Evolutionary conservation across 2,797 vertebrate genomes (phyloP).

Genomic region (Rousettus madagascariensis): DNA sequence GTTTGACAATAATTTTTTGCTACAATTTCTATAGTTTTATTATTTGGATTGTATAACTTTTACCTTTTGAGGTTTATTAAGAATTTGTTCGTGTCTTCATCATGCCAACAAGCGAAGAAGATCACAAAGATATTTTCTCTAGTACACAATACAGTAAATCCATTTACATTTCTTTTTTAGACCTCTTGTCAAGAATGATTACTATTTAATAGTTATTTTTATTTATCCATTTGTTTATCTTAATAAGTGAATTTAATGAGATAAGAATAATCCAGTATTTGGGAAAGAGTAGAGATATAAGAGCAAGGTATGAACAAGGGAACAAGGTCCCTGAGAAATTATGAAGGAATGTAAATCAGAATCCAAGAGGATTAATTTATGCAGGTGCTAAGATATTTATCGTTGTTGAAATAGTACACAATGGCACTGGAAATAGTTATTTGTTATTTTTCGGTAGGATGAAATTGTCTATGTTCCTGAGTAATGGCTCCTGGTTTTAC

Average conservation of each 20-base stretch:
- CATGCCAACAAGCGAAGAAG: not conserved
- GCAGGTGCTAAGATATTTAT: not conserved
- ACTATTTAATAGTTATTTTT: not conserved
- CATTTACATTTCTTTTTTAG: not conserved
- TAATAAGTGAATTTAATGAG: not conserved
- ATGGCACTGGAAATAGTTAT: not conserved
- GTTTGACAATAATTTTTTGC: not conserved
- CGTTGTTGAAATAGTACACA: not conserved
- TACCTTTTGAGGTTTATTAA: not conserved
- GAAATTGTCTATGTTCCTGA: not conserved
- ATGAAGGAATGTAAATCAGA: not conserved
- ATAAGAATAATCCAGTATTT: not conserved
- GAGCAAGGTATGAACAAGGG: not conserved
- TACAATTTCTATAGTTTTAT: not conserved
- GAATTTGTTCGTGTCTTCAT: not conserved
- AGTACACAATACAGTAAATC: not conserved
- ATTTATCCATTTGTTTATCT: not conserved
- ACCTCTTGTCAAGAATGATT: not conserved
- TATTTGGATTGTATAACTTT: not conserved
- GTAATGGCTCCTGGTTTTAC: not conserved
- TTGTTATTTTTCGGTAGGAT: not conserved
- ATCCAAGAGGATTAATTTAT: not conserved
- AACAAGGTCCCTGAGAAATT: not conserved
- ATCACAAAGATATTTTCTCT: not conserved
- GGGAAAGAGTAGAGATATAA: not conserved